These are phyloP conservation scores for Volucella inflata DNA, from an alignment of 2,888 invertebrate species.

Conservation along the genomic window DNA sequence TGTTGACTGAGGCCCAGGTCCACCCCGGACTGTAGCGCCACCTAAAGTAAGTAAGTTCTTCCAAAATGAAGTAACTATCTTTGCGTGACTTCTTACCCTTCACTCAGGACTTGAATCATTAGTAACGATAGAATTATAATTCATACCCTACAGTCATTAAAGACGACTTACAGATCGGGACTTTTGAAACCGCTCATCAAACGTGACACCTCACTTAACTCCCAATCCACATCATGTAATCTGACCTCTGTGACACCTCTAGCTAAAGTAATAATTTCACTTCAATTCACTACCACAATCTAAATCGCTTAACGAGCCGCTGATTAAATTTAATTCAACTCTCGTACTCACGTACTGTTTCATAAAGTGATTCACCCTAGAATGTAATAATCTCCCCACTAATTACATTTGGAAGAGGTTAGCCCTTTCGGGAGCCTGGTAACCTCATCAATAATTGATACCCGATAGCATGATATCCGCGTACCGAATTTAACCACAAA, in stretches of 20 bases:
- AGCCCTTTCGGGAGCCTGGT: conserved; percentile 11
- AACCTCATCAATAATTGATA: conserved; percentile 56
- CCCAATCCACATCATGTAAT: neutral
- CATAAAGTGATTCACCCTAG: neutral
- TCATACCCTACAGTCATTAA: too few species aligned
- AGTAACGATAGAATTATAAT: too few species aligned
- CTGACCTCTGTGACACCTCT: conserved; percentile 22
- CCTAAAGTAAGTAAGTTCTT: too few species aligned
- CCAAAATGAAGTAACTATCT: too few species aligned
- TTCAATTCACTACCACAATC: too few species aligned
- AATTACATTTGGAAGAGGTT: conserved; percentile 5
- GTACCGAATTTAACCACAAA: neutral
- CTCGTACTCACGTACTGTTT: neutral
- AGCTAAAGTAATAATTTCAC: conserved; percentile 7
- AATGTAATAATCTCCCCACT: conserved; percentile 8
- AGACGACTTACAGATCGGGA: conserved; percentile 1
- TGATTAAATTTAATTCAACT: conserved; percentile 17
- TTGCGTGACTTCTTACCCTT: too few species aligned
- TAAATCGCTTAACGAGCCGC: conserved; percentile 22
- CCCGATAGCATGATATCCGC: conserved; percentile 22
- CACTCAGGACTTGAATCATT: too few species aligned
- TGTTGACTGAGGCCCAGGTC: too few species aligned
- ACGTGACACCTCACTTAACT: conserved; percentile 9
- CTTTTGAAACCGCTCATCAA: neutral
- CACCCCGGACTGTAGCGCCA: too few species aligned